A percentile compares a stretch with the other conserved stretches of the same genome.
Conservation (phyloP, 2,888 invertebrate genomes). For the Himalopsyche anomala region DNA sequence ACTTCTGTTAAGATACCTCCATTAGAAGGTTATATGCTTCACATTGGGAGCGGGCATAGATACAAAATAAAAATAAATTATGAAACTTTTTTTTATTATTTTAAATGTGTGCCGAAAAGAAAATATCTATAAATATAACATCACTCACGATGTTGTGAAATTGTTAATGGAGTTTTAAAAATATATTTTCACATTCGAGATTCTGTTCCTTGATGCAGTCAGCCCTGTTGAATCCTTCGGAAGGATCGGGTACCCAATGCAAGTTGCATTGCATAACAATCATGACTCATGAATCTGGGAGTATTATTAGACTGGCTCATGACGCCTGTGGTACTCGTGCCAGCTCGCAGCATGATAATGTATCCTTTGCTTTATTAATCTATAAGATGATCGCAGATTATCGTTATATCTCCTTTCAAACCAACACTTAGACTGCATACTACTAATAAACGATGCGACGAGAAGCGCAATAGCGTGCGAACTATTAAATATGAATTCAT, state of each 20-base stretch:
- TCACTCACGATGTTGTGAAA: no score
- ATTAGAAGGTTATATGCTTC: no score
- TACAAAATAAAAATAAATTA: no score
- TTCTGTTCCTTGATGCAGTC: background rate
- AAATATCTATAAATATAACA: no score
- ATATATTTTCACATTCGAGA: background rate
- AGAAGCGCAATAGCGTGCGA: background rate
- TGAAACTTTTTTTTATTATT: no score
- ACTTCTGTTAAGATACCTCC: no score
- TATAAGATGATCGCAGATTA: slow-evolving; percentile 44
- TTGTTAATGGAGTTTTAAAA: no score
- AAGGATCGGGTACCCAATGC: slow-evolving; percentile 46
- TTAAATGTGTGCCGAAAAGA: no score
- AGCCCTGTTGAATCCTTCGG: slow-evolving; percentile 49
- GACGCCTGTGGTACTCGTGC: slow-evolving; percentile 12
- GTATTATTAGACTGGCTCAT: slow-evolving; percentile 55
- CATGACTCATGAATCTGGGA: slow-evolving; percentile 52
- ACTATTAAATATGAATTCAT: background rate
- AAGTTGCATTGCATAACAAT: slow-evolving; percentile 53
- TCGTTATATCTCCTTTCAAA: background rate
- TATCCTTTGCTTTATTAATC: slow-evolving; percentile 55
- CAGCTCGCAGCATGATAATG: background rate
- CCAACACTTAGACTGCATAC: background rate
- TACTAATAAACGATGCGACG: background rate
- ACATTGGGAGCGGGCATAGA: no score